Conservation (phyloP, 2,797 vertebrate genomes). For the Psittacula echo region DNA sequence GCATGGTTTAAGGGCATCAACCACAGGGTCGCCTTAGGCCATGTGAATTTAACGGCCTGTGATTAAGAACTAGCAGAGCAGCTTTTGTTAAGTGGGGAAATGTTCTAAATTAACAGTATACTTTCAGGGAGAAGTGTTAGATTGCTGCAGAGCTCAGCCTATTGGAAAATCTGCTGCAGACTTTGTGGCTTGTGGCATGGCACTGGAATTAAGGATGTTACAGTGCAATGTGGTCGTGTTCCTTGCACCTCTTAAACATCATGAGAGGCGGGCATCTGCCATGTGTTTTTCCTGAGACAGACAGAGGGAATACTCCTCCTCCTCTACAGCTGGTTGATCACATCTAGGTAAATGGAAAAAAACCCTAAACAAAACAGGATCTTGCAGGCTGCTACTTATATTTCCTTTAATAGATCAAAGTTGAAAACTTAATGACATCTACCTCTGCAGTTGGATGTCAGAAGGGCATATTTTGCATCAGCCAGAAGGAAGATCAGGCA, state of each 20-base stretch:
- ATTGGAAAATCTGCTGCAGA: not conserved
- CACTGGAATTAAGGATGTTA: not conserved
- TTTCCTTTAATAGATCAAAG: slow-evolving; percentile 57
- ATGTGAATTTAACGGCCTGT: slow-evolving; percentile 34
- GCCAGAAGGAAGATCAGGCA: slow-evolving; percentile 37
- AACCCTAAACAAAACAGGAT: not conserved
- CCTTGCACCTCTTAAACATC: not conserved
- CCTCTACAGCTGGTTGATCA: not conserved
- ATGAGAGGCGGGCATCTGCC: not conserved
- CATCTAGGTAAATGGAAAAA: not conserved
- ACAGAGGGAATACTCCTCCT: not conserved
- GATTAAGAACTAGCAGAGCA: slow-evolving; percentile 26
- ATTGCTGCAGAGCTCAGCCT: not conserved
- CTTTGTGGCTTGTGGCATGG: not conserved
- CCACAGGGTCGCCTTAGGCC: slow-evolving; percentile 45
- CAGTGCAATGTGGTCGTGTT: not conserved
- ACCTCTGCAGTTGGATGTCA: slow-evolving; percentile 26
- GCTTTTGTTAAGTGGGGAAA: slow-evolving; percentile 14
- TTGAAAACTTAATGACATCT: slow-evolving; percentile 45
- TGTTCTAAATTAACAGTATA: not conserved
- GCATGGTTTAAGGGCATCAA: slow-evolving; percentile 48
- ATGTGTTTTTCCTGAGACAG: not conserved
- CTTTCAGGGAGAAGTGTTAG: not conserved
- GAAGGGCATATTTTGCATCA: slow-evolving; percentile 30
- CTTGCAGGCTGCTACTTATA: slow-evolving; percentile 25